Percentiles rank a stretch among this genome's conserved stretches.
Evolutionary conservation across 2,888 invertebrate genomes (phyloP).

Genomic region (Adelphocoris suturalis): DNA sequence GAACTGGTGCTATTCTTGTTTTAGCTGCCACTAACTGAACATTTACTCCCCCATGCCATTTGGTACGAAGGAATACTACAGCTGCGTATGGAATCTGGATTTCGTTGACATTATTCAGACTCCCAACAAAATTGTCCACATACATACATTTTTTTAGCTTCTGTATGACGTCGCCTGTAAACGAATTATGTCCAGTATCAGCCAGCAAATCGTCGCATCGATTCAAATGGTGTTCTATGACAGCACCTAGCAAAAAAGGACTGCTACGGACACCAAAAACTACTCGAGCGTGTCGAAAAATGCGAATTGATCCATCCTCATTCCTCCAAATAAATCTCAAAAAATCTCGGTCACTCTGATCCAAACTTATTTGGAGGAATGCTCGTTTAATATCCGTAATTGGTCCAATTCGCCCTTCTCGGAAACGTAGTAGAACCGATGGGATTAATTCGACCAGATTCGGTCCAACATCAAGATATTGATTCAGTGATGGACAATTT

Average conservation of each 20-base stretch:
- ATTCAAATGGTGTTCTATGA: constrained; percentile 60
- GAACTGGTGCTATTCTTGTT: too few relatives aligned
- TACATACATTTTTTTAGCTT: constrained; percentile 36
- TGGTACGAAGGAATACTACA: too few relatives aligned
- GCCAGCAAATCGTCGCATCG: not conserved
- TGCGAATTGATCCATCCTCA: too few relatives aligned
- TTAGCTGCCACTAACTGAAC: too few relatives aligned
- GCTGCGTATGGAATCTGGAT: too few relatives aligned
- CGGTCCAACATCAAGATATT: constrained; percentile 75
- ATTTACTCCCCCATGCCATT: too few relatives aligned
- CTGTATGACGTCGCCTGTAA: not conserved
- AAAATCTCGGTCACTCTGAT: too few relatives aligned
- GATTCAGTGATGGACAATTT: constrained; percentile 73
- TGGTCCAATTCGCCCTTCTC: constrained; percentile 70
- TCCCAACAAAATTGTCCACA: constrained; percentile 57
- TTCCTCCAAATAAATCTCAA: too few relatives aligned
- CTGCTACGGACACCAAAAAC: constrained; percentile 71
- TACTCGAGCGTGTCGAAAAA: too few relatives aligned
- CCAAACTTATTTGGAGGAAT: too few relatives aligned
- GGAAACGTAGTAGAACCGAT: constrained; percentile 67
- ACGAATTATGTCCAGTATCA: not conserved
- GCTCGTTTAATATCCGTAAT: constrained; percentile 76
- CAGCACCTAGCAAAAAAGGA: constrained; percentile 71
- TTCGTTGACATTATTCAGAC: too few relatives aligned
- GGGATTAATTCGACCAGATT: constrained; percentile 75